Percentiles rank a stretch among this genome's conserved stretches.
phyloP scores from a whole-genome alignment of 2,888 invertebrate genomes.

The Ommatoiulus sabulosus region DNA sequence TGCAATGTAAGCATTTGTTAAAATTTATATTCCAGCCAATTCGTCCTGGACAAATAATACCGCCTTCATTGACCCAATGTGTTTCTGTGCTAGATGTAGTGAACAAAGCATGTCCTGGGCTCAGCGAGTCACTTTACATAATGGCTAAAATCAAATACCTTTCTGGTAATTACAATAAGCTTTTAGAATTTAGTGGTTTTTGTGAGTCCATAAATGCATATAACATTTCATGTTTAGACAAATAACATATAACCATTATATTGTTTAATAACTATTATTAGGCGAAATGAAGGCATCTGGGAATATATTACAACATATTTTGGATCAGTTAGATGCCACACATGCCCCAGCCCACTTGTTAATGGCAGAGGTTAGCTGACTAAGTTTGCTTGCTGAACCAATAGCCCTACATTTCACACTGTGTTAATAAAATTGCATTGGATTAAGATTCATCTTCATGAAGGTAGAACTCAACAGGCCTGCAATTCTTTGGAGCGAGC shows the following conservation, averaged over 20 bases:
- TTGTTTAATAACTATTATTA: constrained; percentile 59
- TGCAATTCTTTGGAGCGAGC: constrained; percentile 89
- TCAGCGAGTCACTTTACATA: constrained; percentile 74
- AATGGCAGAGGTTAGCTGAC: constrained; percentile 72
- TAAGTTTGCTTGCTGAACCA: background rate
- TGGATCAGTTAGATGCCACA: constrained; percentile 80
- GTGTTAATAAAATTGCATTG: background rate
- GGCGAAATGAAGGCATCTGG: constrained; percentile 82
- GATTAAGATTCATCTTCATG: constrained; percentile 77
- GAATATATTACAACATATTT: constrained; percentile 77
- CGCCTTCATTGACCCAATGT: constrained; percentile 72
- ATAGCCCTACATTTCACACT: background rate
- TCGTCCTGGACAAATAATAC: constrained; percentile 70
- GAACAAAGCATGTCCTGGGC: constrained; percentile 84
- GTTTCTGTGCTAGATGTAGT: constrained; percentile 78
- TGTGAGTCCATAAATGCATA: too few relatives aligned
- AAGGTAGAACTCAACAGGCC: constrained; percentile 77
- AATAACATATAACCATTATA: background rate
- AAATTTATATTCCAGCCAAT: constrained; percentile 72
- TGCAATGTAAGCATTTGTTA: background rate
- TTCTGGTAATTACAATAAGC: constrained; percentile 66
- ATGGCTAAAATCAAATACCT: constrained; percentile 85
- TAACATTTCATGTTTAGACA: background rate
- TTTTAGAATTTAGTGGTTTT: too few relatives aligned
- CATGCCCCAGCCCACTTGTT: constrained; percentile 86